Base-by-base conservation (phyloP, 2,797 vertebrate species). In the Alauda arvensis region DNA sequence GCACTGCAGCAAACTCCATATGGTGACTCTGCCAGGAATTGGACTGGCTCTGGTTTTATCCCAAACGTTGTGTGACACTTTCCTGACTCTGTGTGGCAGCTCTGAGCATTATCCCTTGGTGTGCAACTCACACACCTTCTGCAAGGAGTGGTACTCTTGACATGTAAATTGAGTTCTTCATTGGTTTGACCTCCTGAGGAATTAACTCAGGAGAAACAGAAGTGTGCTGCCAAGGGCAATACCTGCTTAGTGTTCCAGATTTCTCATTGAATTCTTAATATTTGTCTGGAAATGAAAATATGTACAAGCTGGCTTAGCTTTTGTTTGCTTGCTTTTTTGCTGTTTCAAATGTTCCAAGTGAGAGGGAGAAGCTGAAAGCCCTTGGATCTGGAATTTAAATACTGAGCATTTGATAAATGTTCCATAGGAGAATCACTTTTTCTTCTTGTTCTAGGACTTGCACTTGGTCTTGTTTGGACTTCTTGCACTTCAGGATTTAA, bases 1-100 rank as follows among this genome's bases (percentile, higher is more conserved):
- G 85, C 83, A 34, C 65, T 89, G 79, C 90, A 83, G 79, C 87
- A 93, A 92, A 83, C 90, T 91, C 91, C 92, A 88, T 94, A 90
- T 94, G 93, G 91, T 81, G 80, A 55, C 91, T 91, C 88, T 94
- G 82, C 77, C 85, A 94, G 92, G 83, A 79, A 55, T 79, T 67
- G 87, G 88, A 70, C 71, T 71, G 40, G 28, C 59, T 91, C 84
- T 66, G 72, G 33, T n/a, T 93, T 90, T 77, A 78, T 25, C 80
- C 52, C 72, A 89, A 88, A 71, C 42, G 0, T 80, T 85, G 87
- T 88, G 70, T 92, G 90, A 92, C 91, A 92, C 78, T 90, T 90
- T 72, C 63, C 76, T 94, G 85, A 90, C 87, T 93, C 83, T 85
- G 21, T 87, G 66, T 94, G 91, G 83, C 89, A 85, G 85, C 74